These are phyloP conservation scores for Zaprionus davidi DNA, from an alignment of 1,140 invertebrate species.

Conservation along the genomic window DNA sequence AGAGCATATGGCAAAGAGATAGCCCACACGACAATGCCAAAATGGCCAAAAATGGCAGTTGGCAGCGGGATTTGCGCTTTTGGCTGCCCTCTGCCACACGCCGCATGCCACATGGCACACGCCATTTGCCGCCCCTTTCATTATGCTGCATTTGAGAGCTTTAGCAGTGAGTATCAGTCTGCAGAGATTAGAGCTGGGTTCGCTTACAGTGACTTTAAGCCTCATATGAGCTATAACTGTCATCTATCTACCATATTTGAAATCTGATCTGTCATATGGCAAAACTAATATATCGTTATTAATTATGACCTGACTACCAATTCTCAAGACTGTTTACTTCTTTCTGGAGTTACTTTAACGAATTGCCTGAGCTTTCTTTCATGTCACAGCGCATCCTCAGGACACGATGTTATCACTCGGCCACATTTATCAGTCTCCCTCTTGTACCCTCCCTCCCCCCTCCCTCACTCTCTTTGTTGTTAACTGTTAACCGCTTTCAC, in stretches of 20 bases:
- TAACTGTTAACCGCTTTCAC: slow-evolving; percentile 30
- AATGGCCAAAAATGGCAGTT: slow-evolving; percentile 27
- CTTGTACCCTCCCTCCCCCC: background rate
- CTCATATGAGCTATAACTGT: background rate
- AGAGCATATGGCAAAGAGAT: slow-evolving; percentile 56
- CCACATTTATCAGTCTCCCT: slow-evolving; percentile 21
- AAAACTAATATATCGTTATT: background rate
- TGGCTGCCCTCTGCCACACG: slow-evolving; percentile 18
- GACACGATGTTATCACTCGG: slow-evolving; percentile 24
- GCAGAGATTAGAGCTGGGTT: background rate
- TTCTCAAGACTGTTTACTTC: background rate
- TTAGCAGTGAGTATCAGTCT: background rate
- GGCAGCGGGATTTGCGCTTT: slow-evolving; percentile 41
- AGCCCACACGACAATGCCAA: slow-evolving; percentile 50
- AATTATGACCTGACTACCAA: background rate
- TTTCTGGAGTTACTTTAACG: background rate
- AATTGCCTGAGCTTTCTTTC: background rate
- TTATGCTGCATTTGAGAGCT: slow-evolving; percentile 3
- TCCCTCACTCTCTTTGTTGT: background rate
- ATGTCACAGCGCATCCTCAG: background rate
- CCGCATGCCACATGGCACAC: background rate
- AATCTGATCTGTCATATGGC: background rate
- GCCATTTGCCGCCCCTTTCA: background rate
- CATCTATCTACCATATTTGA: background rate
- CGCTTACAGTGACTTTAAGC: background rate